Conservation (phyloP, 2,113 vertebrate species). For the Semnornis frantzii region DNA sequence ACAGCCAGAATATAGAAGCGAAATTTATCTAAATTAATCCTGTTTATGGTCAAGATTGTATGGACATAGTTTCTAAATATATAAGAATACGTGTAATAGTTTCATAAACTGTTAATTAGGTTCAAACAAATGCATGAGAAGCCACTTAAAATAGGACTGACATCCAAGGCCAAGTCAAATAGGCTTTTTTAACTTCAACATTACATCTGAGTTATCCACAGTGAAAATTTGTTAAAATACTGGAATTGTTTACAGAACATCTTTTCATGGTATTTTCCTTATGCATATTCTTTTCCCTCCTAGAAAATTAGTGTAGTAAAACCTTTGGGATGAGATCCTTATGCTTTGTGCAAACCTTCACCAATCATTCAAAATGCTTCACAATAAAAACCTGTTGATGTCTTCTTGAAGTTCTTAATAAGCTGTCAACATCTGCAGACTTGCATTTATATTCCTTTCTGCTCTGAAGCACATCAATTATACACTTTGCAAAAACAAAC, state of each 20-base stretch:
- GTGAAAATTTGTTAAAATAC: neutral
- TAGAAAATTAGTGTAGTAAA: neutral
- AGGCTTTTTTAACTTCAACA: neutral
- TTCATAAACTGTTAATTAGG: neutral
- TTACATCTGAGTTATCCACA: neutral
- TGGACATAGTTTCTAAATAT: neutral
- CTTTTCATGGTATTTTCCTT: neutral
- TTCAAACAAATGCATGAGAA: neutral
- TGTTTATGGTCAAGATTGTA: neutral
- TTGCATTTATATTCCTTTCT: constrained; percentile 18
- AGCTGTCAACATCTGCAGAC: constrained; percentile 29
- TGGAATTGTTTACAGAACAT: neutral
- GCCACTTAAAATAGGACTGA: neutral
- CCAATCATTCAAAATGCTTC: neutral
- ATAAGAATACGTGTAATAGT: neutral
- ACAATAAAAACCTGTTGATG: constrained; percentile 10
- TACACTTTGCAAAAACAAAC: constrained; percentile 46
- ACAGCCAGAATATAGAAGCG: neutral
- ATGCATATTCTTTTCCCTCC: neutral
- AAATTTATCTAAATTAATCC: neutral
- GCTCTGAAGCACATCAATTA: neutral
- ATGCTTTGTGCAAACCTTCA: neutral
- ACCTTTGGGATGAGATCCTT: neutral
- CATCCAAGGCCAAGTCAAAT: neutral
- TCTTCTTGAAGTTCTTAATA: constrained; percentile 33